These are phyloP conservation scores for Todus mexicanus DNA, from an alignment of 2,797 vertebrate genomes.

Conservation along the genomic window DNA sequence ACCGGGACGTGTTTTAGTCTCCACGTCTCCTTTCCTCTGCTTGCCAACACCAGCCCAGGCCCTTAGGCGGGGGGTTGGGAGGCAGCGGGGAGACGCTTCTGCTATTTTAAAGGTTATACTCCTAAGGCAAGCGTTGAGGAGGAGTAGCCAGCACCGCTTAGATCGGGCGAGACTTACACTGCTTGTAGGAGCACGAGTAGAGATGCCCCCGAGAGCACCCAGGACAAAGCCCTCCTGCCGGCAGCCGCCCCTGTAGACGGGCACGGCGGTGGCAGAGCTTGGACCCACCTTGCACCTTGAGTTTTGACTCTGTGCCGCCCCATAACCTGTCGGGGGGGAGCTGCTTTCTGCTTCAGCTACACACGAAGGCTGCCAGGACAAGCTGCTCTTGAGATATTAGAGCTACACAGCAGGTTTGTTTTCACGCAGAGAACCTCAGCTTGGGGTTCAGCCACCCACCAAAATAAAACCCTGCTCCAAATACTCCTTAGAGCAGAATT, in stretches of 20 bases:
- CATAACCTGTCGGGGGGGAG: neutral
- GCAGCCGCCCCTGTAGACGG: neutral
- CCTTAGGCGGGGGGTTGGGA: neutral
- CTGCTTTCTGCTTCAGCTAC: neutral
- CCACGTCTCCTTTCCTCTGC: neutral
- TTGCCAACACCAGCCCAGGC: neutral
- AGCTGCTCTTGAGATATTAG: neutral
- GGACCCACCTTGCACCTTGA: fast-evolving
- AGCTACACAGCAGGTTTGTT: neutral
- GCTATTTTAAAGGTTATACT: neutral
- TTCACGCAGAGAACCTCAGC: neutral
- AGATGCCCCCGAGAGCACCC: neutral
- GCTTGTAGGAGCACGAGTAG: neutral
- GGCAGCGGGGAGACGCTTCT: neutral
- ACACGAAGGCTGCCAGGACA: neutral
- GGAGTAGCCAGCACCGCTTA: neutral
- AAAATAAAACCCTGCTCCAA: neutral
- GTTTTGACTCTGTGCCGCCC: neutral
- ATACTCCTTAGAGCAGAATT: neutral
- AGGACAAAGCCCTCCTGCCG: neutral
- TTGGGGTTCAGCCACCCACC: neutral
- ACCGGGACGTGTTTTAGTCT: neutral
- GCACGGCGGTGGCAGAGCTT: neutral
- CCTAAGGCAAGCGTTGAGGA: neutral
- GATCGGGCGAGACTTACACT: neutral